These are phyloP conservation scores for Zaprionus obscuricornis DNA, from an alignment of 2,888 invertebrate species.

Conservation along the genomic window DNA sequence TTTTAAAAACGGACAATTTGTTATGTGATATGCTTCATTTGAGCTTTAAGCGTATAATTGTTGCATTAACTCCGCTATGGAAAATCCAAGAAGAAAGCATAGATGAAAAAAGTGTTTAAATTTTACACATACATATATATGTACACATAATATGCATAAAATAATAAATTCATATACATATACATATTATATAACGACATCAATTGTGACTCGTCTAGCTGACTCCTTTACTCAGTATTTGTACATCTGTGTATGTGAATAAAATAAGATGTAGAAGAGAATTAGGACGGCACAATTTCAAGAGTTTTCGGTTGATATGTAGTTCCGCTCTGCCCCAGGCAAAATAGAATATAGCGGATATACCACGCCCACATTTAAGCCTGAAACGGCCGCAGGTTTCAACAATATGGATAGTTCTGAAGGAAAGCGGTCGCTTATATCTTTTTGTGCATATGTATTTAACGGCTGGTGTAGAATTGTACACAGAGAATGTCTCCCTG, in stretches of 20 bases:
- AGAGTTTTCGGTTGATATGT: conserved; percentile 35
- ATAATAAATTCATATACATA: too few species aligned
- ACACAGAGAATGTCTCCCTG: neutral
- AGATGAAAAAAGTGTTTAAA: conserved; percentile 68
- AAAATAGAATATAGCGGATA: too few species aligned
- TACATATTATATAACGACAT: conserved; percentile 26
- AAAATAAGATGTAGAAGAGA: conserved; percentile 13
- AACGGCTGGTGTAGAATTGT: conserved; percentile 3
- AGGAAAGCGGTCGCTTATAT: conserved; percentile 39
- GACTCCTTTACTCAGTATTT: conserved; percentile 26
- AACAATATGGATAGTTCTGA: too few species aligned
- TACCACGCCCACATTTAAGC: conserved; percentile 31
- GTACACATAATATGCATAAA: conserved; percentile 81
- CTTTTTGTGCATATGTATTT: conserved; percentile 20
- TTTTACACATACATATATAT: too few species aligned
- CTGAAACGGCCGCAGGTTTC: too few species aligned
- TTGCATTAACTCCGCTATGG: conserved; percentile 37
- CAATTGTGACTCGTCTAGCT: conserved; percentile 26
- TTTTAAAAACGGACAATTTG: too few species aligned
- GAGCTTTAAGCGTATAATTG: conserved; percentile 53
- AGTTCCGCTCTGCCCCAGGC: conserved; percentile 32
- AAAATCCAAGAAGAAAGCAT: conserved; percentile 59
- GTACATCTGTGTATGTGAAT: too few species aligned
- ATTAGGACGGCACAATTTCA: conserved; percentile 27
- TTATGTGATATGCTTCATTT: too few species aligned